Base-by-base conservation (phyloP, 2,888 invertebrate species). In the Nymphalis c-album region DNA sequence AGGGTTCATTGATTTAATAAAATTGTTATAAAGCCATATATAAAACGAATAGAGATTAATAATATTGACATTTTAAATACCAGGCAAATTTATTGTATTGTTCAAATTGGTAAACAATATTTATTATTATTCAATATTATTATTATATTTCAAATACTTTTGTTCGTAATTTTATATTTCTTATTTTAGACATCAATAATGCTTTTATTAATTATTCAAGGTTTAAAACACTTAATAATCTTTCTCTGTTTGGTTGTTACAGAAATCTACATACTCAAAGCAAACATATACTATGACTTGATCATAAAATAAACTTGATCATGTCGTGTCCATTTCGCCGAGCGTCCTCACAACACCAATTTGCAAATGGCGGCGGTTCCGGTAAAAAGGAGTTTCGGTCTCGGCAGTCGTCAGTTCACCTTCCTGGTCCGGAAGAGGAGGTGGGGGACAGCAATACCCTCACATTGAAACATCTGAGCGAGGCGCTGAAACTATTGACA, bases 401-500 rank as follows among this genome's bases (percentile, higher is more conserved):
- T 45, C 86, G 95, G 71, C 95, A 95, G 85, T 94, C 95, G 22
- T 95, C 95, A 1, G 85, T 95, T 62, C 95, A 95, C 77, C 91
- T 95, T 53, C 87, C 93, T 16, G 93, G 93, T 0, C 93, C 94
- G 64, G 95, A 95, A 62, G 94, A 94, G 67, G 95, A 95, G 35
- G 93, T 93, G 59, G 94, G 93, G 50, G 94, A 94, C 73, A 93
- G 92, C 73, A 94, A 94, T 79, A 95, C 95, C 1, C 90, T 96
- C 72, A 96, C 96, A 75, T 85, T 97, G 83, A 96, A 96, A 85
- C 95, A 96, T 82, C 91, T 97, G 77, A 96, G 96, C 80, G 95
- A 96, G 80, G 97, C 97, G 48, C 94, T 97, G 75, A 94, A 96
- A 78, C 93, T 96, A 71, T 91, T 97, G 73, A 97, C 97, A 46